Base-by-base conservation (phyloP, 2,888 invertebrate genomes). In the Drosophila monieri region DNA sequence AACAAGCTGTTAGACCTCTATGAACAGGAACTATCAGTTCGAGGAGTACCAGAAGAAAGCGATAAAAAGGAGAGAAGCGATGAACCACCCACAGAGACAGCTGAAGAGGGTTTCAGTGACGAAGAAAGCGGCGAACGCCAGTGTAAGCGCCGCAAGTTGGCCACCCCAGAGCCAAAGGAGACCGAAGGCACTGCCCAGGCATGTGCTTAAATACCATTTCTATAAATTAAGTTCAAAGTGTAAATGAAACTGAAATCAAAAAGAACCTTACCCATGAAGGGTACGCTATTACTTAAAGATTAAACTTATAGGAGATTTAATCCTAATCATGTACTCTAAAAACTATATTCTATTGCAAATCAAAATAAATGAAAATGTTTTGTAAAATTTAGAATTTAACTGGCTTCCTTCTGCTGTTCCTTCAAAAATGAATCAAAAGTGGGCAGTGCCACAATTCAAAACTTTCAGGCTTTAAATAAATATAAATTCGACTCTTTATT, bases 1-100 rank as follows among this genome's bases (percentile, higher is more conserved):
- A 95, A 96, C 87, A 94, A 94, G 47, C 92, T 98, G 21, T 95
- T 94, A 83, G 92, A 93, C 43, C 92, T 94, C 59, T 94, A 94
- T 77, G 93, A 94, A 48, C 62, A 77, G 12, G 44, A 65, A 39
- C 46, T 69, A 27, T 43, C 49, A 1, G 58, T 89, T 21, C 79
- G 85, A 6, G 66, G 44, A 6, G 25, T 25, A 6, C 41, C 12
- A 10, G 10, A 6, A 4, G 6, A 8, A 12, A 21, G 21, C n/a
- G 27, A 43, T 2, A n/a, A 43, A 5, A 49, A 35, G 8, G 14
- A 58, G 12, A 8, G 41, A 5, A 35, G 32, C 2, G 27, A 58
- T 6, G 18, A 15, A 8, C 15, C 21, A 1, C 0, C 6, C 3
- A 1, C 3, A 1, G 23, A 37, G 10, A 48, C 49, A 12, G 14